Evolutionary conservation across 2,113 vertebrate species (phyloP), one percentile per base, ranked within the genome.

Genomic region (Cynopterus brachyotis): DNA sequence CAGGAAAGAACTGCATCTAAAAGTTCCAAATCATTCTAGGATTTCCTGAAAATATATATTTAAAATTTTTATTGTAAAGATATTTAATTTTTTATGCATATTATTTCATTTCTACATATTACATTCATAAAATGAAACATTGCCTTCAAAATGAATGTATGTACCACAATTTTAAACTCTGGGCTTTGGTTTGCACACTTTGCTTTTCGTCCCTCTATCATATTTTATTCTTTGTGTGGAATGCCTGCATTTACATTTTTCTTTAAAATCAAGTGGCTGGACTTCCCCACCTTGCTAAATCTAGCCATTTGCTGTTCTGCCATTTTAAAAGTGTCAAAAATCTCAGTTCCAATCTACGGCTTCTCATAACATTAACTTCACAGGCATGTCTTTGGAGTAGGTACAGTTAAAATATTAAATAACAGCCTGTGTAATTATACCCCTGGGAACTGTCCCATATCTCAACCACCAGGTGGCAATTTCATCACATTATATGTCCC

Each of bases 401-500:
- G 55, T 96, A 97, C 64, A 73, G 40, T 11, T 96, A 84, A 94
- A 98, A 98, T 98, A 98, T 97, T 97, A 97, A 98, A 97, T 98
- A 98, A 11, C 57, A 97, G 90, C 57, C 91, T 97, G 59, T 95
- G 60, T 98, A 98, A 98, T 98, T 98, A 98, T 78, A 95, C 98
- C 95, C 91, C 87, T 96, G 98, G 96, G 98, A 98, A 92, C 20
- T 7, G 0, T 97, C 96, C 97, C 22, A 20, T 98, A 98, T 98
- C 98, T 97, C 95, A 98, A 96, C 95, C 98, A 97, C 97, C 98
- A 99, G 98, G 98, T 98, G 98, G 98, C 96, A 98, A 98, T 99
- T 99, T 98, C 96, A 98, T 98, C 91, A 98, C 97, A 99, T 99
- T 98, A 98, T 98, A 98, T 98, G 98, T 98, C 96, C 98, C 98